Evolutionary conservation across 2,797 vertebrate species (phyloP).

Genomic region (Merluccius polli): DNA sequence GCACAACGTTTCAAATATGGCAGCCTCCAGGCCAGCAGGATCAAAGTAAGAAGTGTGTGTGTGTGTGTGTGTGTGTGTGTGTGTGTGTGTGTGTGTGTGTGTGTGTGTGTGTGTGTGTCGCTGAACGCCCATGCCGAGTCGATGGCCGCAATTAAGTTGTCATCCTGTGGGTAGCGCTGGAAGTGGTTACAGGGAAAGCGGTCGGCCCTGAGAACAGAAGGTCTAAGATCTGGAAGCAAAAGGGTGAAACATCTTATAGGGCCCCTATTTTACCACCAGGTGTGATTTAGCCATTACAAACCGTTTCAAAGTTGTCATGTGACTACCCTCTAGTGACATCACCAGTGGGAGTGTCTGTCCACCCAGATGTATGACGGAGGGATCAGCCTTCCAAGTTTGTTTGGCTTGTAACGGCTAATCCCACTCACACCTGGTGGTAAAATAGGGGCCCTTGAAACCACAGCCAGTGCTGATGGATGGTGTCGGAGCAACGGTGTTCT

Average conservation of each 20-base stretch:
- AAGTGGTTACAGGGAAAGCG: not conserved
- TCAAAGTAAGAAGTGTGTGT: slow-evolving; percentile 80
- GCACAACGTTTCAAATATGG: slow-evolving; percentile 95
- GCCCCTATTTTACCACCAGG: no score
- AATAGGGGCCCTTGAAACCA: not conserved
- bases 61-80: not conserved
- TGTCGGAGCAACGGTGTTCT: not conserved
- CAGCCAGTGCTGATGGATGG: not conserved
- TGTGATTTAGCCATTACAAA: no score
- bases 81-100: not conserved
- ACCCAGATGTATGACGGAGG: no score
- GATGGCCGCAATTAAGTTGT: not conserved
- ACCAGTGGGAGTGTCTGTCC: no score
- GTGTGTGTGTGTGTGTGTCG: not conserved
- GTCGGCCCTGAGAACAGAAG: not conserved
- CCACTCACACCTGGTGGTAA: no score
- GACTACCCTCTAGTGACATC: no score
- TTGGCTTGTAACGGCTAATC: no score
- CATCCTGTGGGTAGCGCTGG: not conserved
- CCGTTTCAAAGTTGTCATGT: no score
- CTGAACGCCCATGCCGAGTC: not conserved
- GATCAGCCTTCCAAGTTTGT: no score
- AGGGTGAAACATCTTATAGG: not conserved
- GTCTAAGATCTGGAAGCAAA: not conserved
- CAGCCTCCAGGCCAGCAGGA: slow-evolving; percentile 94